Evolutionary conservation across 2,113 vertebrate species (phyloP).

Genomic region (Tichodroma muraria): DNA sequence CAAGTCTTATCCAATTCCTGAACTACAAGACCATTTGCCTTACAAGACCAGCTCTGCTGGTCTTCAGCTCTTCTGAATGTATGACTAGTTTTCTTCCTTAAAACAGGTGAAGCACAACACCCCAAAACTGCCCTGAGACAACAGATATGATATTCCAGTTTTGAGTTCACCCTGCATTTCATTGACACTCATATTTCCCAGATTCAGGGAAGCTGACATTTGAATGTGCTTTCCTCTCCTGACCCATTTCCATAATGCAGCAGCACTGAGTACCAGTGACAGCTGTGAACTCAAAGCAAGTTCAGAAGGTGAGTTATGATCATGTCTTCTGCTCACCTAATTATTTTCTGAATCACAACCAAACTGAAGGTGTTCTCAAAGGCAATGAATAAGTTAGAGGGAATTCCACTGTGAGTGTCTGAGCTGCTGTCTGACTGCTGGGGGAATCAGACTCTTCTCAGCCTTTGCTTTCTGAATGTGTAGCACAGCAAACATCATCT

Average conservation of each 20-base stretch:
- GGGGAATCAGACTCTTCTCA: not conserved
- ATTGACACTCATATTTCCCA: not conserved
- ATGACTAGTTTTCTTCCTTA: not conserved
- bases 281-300: not conserved
- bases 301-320: slow-evolving; percentile 37
- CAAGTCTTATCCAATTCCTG: not conserved
- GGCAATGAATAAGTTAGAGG: not conserved
- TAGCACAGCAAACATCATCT: not conserved
- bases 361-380: not conserved
- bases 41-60: not conserved
- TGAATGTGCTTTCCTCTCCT: not conserved
- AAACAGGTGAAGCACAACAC: not conserved
- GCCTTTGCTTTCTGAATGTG: not conserved
- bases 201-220: not conserved
- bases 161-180: not conserved
- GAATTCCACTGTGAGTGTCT: not conserved
- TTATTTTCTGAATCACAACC: slow-evolving; percentile 29
- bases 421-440: not conserved
- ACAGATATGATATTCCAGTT: not conserved
- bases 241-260: not conserved
- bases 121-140: not conserved
- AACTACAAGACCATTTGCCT: not conserved
- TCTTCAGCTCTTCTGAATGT: not conserved
- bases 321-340: not conserved
- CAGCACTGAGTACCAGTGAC: not conserved